Conservation (phyloP, 1,140 invertebrate genomes). For the Homalodisca vitripennis region DNA sequence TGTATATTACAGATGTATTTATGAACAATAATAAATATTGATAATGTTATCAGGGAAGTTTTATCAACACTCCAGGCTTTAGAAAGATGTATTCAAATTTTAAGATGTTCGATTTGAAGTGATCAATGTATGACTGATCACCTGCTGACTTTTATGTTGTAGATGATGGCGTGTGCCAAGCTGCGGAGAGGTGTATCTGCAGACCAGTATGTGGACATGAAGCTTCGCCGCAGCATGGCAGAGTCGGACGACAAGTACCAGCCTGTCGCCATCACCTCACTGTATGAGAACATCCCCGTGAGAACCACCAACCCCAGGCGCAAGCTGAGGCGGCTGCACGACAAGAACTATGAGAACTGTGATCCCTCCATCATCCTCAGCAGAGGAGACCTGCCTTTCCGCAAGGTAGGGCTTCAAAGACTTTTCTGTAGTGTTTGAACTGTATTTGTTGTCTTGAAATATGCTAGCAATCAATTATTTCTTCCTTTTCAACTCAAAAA, state of each 20-base stretch:
- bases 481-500: too few species aligned
- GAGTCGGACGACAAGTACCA: slow-evolving; percentile 57
- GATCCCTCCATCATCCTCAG: slow-evolving; percentile 52
- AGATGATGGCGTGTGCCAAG: slow-evolving; percentile 43
- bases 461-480: too few species aligned
- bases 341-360: slow-evolving; percentile 56
- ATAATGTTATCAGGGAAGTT: too few species aligned
- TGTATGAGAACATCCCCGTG: slow-evolving; percentile 69
- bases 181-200: slow-evolving; percentile 68
- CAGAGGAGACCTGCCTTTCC: slow-evolving; percentile 51
- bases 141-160: slow-evolving; percentile 35
- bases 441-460: too few species aligned
- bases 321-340: slow-evolving; percentile 61
- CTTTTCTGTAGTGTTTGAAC: too few species aligned
- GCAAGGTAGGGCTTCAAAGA: slow-evolving; percentile 47
- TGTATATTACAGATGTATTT: too few species aligned
- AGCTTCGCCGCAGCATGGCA: slow-evolving; percentile 55
- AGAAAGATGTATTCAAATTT: too few species aligned
- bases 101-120: too few species aligned
- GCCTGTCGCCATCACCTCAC: slow-evolving; percentile 68
- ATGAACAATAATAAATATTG: too few species aligned
- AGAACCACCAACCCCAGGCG: slow-evolving; percentile 70
- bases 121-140: too few species aligned
- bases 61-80: too few species aligned
- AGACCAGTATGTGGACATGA: slow-evolving; percentile 75